A percentile compares a stretch with the other conserved stretches of the same genome.
These are phyloP conservation scores for Acanthopleura granulata DNA, from an alignment of 2,888 invertebrate species.

Conservation along the genomic window DNA sequence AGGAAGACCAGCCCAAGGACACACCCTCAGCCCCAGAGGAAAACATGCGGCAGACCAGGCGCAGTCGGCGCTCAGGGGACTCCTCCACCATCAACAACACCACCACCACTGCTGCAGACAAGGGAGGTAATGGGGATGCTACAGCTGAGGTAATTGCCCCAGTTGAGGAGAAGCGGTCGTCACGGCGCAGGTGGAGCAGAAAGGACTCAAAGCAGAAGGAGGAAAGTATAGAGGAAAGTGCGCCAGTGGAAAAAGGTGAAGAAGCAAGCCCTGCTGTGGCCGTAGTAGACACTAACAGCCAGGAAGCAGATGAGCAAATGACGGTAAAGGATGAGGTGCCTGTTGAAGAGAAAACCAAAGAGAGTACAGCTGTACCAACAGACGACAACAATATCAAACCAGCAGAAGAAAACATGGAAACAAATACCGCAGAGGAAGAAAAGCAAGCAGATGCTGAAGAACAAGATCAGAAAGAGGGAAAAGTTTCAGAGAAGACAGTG, in stretches of 20 bases:
- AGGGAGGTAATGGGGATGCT: not conserved
- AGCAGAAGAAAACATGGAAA: no score
- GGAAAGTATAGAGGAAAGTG: not conserved
- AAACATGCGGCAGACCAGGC: not conserved
- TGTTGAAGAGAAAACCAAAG: no score
- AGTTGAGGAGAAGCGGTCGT: not conserved
- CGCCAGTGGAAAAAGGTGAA: not conserved
- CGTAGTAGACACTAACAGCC: no score
- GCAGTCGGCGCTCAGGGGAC: not conserved
- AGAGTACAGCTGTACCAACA: no score
- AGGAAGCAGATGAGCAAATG: not conserved
- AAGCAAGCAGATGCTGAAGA: no score
- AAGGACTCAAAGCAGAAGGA: not conserved
- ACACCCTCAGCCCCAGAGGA: not conserved
- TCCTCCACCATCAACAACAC: not conserved
- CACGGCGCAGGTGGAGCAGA: conserved; percentile 11
- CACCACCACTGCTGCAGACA: not conserved
- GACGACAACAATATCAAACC: no score
- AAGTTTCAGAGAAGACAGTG: no score
- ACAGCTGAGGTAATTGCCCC: not conserved
- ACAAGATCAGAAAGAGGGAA: no score
- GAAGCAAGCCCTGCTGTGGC: not conserved
- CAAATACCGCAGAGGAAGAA: no score
- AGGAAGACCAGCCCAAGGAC: not conserved
- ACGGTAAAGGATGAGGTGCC: not conserved